These are phyloP conservation scores for Muscicapa striata DNA, from an alignment of 2,797 vertebrate species.

Conservation along the genomic window DNA sequence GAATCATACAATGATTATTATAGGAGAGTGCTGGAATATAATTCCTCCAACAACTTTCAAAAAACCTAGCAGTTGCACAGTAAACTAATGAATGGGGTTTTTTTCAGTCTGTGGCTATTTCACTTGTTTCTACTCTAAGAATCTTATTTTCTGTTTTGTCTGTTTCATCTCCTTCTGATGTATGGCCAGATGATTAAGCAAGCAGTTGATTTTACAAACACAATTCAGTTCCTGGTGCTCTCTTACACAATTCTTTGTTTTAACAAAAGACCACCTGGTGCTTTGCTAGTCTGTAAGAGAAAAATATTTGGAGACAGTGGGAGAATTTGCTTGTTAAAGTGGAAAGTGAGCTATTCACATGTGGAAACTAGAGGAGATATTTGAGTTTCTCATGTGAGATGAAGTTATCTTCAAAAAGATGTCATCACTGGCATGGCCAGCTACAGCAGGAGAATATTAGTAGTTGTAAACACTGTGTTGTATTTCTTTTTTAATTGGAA, in stretches of 20 bases:
- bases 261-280: background rate
- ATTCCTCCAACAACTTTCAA: background rate
- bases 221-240: background rate
- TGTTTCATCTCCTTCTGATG: background rate
- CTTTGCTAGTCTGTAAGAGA: background rate
- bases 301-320: background rate
- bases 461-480: background rate
- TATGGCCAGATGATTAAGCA: background rate
- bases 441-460: background rate
- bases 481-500: background rate
- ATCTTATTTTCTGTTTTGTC: background rate
- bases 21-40: background rate
- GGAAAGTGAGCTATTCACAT: background rate
- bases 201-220: background rate
- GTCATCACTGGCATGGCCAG: background rate
- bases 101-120: background rate
- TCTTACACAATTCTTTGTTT: background rate
- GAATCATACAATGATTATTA: background rate
- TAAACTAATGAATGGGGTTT: fast-evolving
- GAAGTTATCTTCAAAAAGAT: background rate
- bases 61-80: background rate
- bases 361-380: background rate
- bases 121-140: background rate
- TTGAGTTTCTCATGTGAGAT: background rate
- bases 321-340: background rate